Percentiles rank a stretch among this genome's conserved stretches.
phyloP scores from a whole-genome alignment of 2,888 invertebrate species.

The Cyrtodaria siliqua region DNA sequence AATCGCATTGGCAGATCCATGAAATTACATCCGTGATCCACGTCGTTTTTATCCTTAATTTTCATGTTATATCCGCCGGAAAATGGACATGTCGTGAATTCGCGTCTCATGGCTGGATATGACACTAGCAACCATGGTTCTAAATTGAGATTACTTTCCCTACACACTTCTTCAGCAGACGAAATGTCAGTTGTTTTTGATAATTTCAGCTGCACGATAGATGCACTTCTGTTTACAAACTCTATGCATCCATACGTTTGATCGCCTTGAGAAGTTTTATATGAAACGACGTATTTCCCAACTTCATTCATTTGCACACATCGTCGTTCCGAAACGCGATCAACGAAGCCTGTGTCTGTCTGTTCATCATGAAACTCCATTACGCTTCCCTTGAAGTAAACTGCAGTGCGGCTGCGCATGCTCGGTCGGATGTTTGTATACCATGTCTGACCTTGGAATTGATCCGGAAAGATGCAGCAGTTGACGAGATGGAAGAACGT shows the following conservation, averaged over 20 bases:
- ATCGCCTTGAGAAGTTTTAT: slow-evolving; percentile 2
- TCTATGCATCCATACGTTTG: slow-evolving; percentile 48
- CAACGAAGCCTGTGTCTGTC: slow-evolving; percentile 29
- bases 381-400: slow-evolving; percentile 48
- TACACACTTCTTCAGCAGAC: slow-evolving; percentile 55
- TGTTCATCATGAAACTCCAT: slow-evolving; percentile 50
- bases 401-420: slow-evolving; percentile 31
- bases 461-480: slow-evolving; percentile 53
- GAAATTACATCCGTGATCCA: slow-evolving; percentile 75
- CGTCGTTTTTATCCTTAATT: slow-evolving; percentile 59
- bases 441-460: slow-evolving; percentile 53
- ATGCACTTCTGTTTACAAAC: slow-evolving; percentile 56
- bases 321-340: slow-evolving; percentile 21
- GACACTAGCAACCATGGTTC: slow-evolving; percentile 77
- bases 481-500: not conserved
- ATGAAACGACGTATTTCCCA: slow-evolving; percentile 38
- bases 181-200: slow-evolving; percentile 52
- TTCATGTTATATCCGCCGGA: slow-evolving; percentile 81
- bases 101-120: slow-evolving; percentile 54
- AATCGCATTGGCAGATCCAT: slow-evolving; percentile 80
- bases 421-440: slow-evolving; percentile 37
- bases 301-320: slow-evolving; percentile 43
- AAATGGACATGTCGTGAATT: slow-evolving; percentile 75
- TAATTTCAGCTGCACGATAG: slow-evolving; percentile 68
- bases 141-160: slow-evolving; percentile 53